Evolutionary conservation across 2,113 vertebrate species (phyloP).

Genomic region (Fregetta grallaria): DNA sequence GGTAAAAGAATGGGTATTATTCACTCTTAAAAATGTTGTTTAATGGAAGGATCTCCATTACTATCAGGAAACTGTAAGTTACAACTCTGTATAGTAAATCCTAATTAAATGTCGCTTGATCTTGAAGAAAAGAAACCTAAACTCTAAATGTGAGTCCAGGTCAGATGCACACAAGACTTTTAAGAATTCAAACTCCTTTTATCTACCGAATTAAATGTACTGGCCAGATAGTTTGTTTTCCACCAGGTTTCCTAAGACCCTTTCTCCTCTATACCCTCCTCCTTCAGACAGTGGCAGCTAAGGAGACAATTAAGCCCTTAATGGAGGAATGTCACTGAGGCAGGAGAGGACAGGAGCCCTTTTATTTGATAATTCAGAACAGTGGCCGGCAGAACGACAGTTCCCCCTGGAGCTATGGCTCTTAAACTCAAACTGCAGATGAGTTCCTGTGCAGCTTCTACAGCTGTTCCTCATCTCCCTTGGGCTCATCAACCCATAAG

Average conservation of each 20-base stretch:
- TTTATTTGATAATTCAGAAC: constrained; percentile 44
- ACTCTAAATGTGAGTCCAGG: background rate
- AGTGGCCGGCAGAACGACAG: background rate
- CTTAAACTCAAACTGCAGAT: background rate
- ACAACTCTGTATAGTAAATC: constrained; percentile 23
- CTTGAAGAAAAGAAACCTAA: background rate
- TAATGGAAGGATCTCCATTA: background rate
- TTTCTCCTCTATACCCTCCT: background rate
- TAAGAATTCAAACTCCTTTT: background rate
- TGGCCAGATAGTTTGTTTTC: background rate
- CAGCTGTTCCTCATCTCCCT: constrained; percentile 65
- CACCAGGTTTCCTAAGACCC: background rate
- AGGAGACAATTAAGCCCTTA: background rate
- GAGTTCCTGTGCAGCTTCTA: constrained; percentile 15
- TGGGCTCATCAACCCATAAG: constrained; percentile 62
- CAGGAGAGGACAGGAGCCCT: background rate
- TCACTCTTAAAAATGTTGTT: constrained; percentile 35
- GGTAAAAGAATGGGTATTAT: background rate
- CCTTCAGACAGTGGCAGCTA: background rate
- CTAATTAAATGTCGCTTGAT: constrained; percentile 36
- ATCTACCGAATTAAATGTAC: background rate
- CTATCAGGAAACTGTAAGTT: background rate
- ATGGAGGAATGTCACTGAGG: background rate
- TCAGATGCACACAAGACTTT: background rate
- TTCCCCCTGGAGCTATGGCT: constrained; percentile 37